Conservation (phyloP, 1,140 invertebrate species). For the Scaptomyza graminum region DNA sequence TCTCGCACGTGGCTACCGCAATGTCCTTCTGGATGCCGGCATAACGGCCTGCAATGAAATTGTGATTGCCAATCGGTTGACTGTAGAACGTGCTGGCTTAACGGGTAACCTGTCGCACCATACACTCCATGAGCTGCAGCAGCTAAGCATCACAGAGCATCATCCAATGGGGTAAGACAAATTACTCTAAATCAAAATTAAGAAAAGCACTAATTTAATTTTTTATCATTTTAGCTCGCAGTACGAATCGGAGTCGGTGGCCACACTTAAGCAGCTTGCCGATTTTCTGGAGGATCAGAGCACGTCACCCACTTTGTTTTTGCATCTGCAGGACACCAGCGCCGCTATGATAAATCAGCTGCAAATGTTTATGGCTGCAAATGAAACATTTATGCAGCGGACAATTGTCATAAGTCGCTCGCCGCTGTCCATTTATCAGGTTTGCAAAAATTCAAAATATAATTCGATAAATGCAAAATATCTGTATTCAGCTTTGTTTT, state of each 20-base stretch:
- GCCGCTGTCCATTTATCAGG: conserved; percentile 78
- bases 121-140: conserved; percentile 67
- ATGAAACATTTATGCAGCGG: conserved; percentile 66
- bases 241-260: conserved; percentile 71
- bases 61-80: conserved; percentile 72
- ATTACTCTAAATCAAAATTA: not conserved
- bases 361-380: conserved; percentile 60
- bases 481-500: too few species aligned
- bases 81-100: conserved; percentile 61
- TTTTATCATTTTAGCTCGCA: conserved; percentile 55
- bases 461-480: too few species aligned
- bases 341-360: conserved; percentile 71
- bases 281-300: conserved; percentile 66
- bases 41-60: conserved; percentile 79
- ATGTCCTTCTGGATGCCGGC: conserved; percentile 75
- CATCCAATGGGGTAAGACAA: conserved; percentile 77
- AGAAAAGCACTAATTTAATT: not conserved
- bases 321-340: conserved; percentile 74
- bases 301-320: conserved; percentile 59
- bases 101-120: conserved; percentile 47
- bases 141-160: conserved; percentile 73
- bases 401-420: conserved; percentile 77
- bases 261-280: conserved; percentile 64
- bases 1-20: conserved; percentile 75
- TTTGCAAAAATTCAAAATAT: too few species aligned